Conservation (phyloP, 2,888 invertebrate genomes). For the Heterodera filipjevi region DNA sequence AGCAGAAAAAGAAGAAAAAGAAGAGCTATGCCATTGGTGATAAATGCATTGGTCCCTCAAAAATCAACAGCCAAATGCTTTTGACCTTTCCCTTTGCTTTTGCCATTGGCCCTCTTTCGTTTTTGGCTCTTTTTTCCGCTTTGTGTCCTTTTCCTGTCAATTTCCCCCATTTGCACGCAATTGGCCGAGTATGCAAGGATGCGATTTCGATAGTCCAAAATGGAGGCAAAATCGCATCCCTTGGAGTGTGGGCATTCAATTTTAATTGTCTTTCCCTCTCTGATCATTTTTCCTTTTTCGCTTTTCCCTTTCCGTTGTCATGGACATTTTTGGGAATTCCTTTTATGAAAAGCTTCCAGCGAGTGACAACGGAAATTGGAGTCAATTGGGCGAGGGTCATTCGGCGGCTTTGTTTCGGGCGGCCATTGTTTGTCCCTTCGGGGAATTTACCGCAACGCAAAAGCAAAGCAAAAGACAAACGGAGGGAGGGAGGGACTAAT, state of each 20-base stretch:
- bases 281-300: not conserved
- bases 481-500: conserved; percentile 4
- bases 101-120: not conserved
- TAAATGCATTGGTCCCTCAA: not conserved
- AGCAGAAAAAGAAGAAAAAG: not conserved
- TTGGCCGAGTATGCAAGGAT: not conserved
- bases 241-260: too few relatives aligned
- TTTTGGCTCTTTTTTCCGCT: not conserved
- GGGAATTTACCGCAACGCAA: conserved; percentile 5
- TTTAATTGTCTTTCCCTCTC: not conserved
- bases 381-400: conserved; percentile 6
- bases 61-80: not conserved
- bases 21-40: too few relatives aligned
- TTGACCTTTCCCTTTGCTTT: not conserved
- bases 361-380: conserved; percentile 4
- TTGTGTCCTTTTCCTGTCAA: not conserved
- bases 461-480: not conserved
- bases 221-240: too few relatives aligned
- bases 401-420: not conserved
- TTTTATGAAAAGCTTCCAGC: not conserved
- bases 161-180: conserved; percentile 7
- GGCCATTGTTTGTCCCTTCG: conserved; percentile 16
- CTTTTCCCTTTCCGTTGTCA: not conserved
- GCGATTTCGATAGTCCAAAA: not conserved
- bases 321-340: not conserved